Conservation (phyloP, 2,888 invertebrate species). For the Strigamia transsilvanica region DNA sequence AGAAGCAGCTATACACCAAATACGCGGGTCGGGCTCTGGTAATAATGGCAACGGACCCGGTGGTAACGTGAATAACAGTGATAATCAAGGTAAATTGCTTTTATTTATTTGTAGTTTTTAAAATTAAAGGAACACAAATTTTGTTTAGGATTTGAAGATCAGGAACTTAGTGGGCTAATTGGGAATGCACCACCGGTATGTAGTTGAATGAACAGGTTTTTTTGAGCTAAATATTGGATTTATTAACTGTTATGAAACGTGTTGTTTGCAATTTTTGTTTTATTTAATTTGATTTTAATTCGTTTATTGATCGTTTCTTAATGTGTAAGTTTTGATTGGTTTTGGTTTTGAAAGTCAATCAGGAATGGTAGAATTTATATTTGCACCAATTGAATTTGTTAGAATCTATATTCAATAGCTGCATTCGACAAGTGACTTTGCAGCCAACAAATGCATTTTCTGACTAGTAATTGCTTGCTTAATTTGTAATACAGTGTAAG, state of each 20-base stretch:
- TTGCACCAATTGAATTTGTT: not conserved
- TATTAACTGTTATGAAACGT: not conserved
- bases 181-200: slow-evolving; percentile 37
- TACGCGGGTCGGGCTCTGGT: slow-evolving; percentile 22
- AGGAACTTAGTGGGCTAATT: slow-evolving; percentile 29
- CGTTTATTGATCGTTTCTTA: too few species aligned
- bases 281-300: not conserved
- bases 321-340: too few species aligned
- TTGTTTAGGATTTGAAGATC: slow-evolving; percentile 46
- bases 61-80: slow-evolving; percentile 50
- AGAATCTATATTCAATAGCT: too few species aligned
- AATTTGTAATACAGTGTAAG: too few species aligned
- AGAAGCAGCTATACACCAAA: slow-evolving; percentile 56
- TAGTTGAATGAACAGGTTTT: slow-evolving; percentile 1
- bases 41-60: not conserved
- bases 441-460: too few species aligned
- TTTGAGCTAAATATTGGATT: not conserved
- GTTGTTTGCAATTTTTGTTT: not conserved
- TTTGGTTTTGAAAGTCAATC: not conserved
- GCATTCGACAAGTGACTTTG: too few species aligned
- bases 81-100: not conserved
- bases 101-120: not conserved
- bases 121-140: not conserved
- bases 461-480: too few species aligned
- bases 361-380: not conserved